Evolutionary conservation across 1,140 invertebrate species (phyloP), one percentile per base, ranked within the genome.

Genomic region (Bombus waltoni): DNA sequence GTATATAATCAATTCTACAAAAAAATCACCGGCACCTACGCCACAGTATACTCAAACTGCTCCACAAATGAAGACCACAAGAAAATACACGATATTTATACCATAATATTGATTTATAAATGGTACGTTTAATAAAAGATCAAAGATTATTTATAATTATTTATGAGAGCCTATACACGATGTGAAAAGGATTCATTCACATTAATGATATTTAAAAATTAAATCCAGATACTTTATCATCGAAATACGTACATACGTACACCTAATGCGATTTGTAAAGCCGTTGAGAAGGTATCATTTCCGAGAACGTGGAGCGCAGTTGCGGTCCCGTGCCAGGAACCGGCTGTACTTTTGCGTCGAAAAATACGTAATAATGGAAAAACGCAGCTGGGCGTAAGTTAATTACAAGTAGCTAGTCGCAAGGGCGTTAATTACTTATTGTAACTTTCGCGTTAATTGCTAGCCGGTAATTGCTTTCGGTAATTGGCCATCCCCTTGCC

Each of bases 371-470:
- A 90, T 88, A 92, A 92, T 86, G 89, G 77, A 91, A 93, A 92
- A 93, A 92, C 83, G 88, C 88, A 91, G 90, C 89, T 91, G 91
- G 83, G 87, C 79, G 89, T 90, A 91, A 92, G 92, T 91, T 93
- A 93, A 94, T 93, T 93, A 92, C 92, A 91, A 91, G 88, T 89
- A 86, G 81, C 83, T 80, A 82, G 90, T 91, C 86, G 88, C 85
- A 83, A 89, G 89, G 89, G 81, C 87, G 88, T 91, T 93, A 93
- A 94, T 94, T 94, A 93, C 93, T 93, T 93, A 93, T 92, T 93
- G 90, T 92, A 94, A 93, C 92, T 93, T 94, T 93, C 91, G 89
- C 92, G 92, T 92, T 94, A 93, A 94, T 94, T 93, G 92, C 91
- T 53, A 84, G 85, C 59, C 62, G 87, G 88, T 93, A 94, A 94